Conservation (phyloP, 1,140 invertebrate genomes). For the Micrasema minimum region DNA sequence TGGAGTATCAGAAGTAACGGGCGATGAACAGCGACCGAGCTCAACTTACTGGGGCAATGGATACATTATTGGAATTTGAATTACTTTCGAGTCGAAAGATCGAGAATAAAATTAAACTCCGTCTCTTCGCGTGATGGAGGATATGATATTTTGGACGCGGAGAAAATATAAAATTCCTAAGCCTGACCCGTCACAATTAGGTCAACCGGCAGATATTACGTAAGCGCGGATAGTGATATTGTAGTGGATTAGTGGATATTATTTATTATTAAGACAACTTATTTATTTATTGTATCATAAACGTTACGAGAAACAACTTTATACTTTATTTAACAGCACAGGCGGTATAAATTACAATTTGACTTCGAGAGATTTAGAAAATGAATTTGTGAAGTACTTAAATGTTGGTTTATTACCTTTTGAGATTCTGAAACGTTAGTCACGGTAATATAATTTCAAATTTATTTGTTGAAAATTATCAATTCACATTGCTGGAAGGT, state of each 20-base stretch:
- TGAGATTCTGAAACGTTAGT: slow-evolving; percentile 15
- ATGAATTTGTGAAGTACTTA: too few relatives aligned
- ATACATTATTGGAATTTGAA: slow-evolving; percentile 32
- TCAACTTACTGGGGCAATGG: slow-evolving; percentile 26
- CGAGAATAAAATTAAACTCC: slow-evolving; percentile 4
- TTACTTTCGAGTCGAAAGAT: slow-evolving; percentile 13
- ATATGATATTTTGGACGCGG: not conserved
- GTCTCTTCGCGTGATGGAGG: slow-evolving; percentile 6
- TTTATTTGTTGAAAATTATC: slow-evolving; percentile 12
- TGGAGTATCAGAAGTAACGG: slow-evolving; percentile 19
- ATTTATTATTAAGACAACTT: too few relatives aligned
- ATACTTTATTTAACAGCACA: too few relatives aligned
- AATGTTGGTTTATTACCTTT: not conserved
- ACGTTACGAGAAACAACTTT: too few relatives aligned
- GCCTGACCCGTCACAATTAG: slow-evolving; percentile 18
- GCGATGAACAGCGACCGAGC: slow-evolving; percentile 7
- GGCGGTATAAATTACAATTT: too few relatives aligned
- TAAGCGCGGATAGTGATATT: not conserved
- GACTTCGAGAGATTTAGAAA: too few relatives aligned
- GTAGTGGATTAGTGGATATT: too few relatives aligned
- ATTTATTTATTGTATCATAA: too few relatives aligned
- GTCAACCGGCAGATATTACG: slow-evolving; percentile 24
- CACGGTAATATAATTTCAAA: slow-evolving; percentile 11
- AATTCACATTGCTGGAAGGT: slow-evolving; percentile 24
- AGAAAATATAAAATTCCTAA: slow-evolving; percentile 7